Evolutionary conservation across 2,113 vertebrate species (phyloP).

Genomic region (Semicossyphus pulcher): DNA sequence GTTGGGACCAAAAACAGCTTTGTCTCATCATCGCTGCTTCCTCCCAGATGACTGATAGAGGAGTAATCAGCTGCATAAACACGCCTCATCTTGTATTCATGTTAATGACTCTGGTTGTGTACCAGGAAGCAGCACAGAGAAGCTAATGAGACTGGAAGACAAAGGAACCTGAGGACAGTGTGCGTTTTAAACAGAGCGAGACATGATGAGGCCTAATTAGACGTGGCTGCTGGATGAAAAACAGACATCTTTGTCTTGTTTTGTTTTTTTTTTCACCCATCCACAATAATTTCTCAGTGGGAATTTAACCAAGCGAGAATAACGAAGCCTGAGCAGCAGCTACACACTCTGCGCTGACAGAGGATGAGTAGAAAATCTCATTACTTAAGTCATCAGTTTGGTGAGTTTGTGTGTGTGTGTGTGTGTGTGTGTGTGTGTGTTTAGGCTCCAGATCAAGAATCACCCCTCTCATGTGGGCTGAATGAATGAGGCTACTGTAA

Average conservation of each 20-base stretch:
- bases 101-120: constrained; percentile 34
- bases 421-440: constrained; percentile 7
- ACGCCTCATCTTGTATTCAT: constrained; percentile 26
- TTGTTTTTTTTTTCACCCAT: constrained; percentile 27
- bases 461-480: constrained; percentile 4
- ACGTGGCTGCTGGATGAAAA: constrained; percentile 46
- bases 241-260: constrained; percentile 58
- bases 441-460: constrained; percentile 9
- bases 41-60: constrained; percentile 44
- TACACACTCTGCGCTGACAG: constrained; percentile 15
- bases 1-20: constrained; percentile 11
- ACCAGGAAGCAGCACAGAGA: constrained; percentile 9
- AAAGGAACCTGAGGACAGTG: constrained; percentile 51
- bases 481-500: constrained; percentile 30
- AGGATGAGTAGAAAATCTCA: constrained; percentile 38
- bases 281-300: constrained; percentile 51
- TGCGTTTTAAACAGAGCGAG: constrained; percentile 53
- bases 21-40: constrained; percentile 5
- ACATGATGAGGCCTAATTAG: constrained; percentile 66
- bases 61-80: constrained; percentile 50
- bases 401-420: constrained; percentile 4
- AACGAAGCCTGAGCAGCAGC: constrained; percentile 27
- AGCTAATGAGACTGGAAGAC: constrained; percentile 58
- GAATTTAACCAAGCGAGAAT: constrained; percentile 41
- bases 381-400: constrained; percentile 25